Conservation (phyloP, 2,113 vertebrate species). For the Ammospiza nelsoni region DNA sequence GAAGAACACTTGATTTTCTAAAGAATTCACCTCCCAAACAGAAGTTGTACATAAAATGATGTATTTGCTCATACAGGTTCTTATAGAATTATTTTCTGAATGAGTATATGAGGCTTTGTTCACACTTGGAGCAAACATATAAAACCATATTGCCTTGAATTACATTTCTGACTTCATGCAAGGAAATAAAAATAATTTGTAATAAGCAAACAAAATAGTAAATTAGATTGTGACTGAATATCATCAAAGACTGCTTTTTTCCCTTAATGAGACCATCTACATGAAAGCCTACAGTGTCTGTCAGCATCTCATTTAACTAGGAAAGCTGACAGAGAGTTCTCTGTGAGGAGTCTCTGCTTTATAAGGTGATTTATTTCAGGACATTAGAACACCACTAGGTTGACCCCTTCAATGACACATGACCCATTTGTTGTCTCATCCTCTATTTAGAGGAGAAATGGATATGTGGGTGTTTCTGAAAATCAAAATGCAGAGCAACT, state of each 20-base stretch:
- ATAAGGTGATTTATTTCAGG: slow-evolving; percentile 29
- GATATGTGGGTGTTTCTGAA: background rate
- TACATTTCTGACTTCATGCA: background rate
- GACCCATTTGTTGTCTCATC: background rate
- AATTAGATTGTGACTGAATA: background rate
- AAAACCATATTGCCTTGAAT: background rate
- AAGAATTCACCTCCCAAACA: background rate
- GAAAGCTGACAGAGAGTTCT: background rate
- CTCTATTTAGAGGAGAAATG: background rate
- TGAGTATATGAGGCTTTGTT: background rate
- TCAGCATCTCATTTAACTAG: background rate
- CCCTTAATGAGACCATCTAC: background rate
- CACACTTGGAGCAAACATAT: background rate
- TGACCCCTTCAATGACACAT: background rate
- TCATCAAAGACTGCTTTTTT: background rate
- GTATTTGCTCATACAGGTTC: background rate
- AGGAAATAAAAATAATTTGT: background rate
- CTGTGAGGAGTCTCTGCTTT: background rate
- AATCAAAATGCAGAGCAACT: slow-evolving; percentile 7
- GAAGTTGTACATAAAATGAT: background rate
- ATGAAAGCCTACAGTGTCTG: background rate
- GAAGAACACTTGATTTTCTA: background rate
- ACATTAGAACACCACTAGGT: background rate
- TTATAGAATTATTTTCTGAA: background rate
- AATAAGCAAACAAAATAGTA: background rate